Evolutionary conservation across 2,113 vertebrate genomes (phyloP).

Genomic region (Corythaixoides concolor): DNA sequence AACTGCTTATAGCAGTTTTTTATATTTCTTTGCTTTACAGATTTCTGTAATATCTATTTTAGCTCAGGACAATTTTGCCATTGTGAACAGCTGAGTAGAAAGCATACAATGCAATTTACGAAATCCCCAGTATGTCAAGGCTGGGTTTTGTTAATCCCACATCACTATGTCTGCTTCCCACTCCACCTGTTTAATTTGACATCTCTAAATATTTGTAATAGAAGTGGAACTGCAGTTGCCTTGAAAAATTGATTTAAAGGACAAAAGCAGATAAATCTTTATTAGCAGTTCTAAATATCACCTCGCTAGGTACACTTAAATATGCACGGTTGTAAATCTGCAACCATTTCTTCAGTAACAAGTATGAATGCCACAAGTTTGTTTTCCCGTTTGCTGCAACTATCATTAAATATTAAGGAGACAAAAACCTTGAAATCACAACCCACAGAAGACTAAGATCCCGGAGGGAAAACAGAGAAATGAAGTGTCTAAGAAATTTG

Average conservation of each 20-base stretch:
- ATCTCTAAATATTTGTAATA: constrained; percentile 12
- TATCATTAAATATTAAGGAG: not conserved
- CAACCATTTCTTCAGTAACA: not conserved
- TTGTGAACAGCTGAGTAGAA: not conserved
- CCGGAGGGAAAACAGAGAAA: not conserved
- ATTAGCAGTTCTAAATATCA: not conserved
- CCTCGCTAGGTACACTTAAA: not conserved
- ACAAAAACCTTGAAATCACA: not conserved
- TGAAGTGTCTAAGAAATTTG: not conserved
- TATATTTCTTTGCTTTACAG: not conserved
- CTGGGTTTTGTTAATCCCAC: not conserved
- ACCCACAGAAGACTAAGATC: not conserved
- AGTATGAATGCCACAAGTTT: not conserved
- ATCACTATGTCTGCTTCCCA: not conserved
- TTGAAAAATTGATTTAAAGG: not conserved
- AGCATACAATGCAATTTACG: not conserved
- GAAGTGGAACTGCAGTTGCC: not conserved
- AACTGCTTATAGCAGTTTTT: not conserved
- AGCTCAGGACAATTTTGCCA: not conserved
- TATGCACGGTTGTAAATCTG: not conserved
- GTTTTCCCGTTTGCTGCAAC: not conserved
- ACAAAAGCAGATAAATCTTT: not conserved
- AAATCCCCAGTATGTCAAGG: not conserved
- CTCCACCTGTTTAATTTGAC: not conserved
- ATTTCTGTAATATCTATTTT: not conserved